A percentile compares a stretch with the other conserved stretches of the same genome.
These are phyloP conservation scores for Hypocryptadius cinnamomeus DNA, from an alignment of 2,113 vertebrate species.

Conservation along the genomic window DNA sequence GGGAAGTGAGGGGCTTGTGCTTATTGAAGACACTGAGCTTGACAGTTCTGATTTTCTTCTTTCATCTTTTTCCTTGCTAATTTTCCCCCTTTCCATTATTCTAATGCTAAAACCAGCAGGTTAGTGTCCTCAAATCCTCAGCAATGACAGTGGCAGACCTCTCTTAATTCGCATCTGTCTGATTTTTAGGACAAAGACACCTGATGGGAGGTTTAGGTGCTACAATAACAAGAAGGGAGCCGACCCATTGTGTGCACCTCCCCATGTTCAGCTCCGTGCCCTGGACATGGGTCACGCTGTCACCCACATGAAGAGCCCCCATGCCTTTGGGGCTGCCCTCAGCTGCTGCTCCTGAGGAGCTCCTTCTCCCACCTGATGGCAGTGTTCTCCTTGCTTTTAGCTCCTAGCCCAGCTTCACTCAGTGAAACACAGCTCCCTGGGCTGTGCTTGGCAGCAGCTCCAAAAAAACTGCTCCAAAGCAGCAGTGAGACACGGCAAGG, in stretches of 20 bases:
- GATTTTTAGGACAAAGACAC: background rate
- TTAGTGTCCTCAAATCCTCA: background rate
- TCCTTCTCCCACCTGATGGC: slow-evolving; percentile 40
- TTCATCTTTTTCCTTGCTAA: background rate
- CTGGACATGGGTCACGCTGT: accelerated
- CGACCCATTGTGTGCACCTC: accelerated
- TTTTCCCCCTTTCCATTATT: background rate
- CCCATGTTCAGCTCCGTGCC: background rate
- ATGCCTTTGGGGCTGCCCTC: accelerated
- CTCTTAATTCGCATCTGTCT: background rate
- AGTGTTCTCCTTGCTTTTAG: background rate
- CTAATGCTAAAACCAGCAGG: background rate
- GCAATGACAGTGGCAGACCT: background rate
- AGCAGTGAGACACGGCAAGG: background rate
- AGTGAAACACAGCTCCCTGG: background rate
- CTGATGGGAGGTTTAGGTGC: background rate
- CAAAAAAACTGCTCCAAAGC: background rate
- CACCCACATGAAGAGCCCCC: accelerated
- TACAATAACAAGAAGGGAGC: background rate
- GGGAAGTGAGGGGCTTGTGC: background rate
- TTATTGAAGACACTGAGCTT: background rate
- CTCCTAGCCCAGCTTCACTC: accelerated
- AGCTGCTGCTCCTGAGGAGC: background rate
- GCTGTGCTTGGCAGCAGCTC: background rate
- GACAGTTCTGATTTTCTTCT: background rate